Evolutionary conservation across 2,113 vertebrate species (phyloP), one percentile per base, ranked within the genome.

Genomic region (Recurvirostra avosetta): DNA sequence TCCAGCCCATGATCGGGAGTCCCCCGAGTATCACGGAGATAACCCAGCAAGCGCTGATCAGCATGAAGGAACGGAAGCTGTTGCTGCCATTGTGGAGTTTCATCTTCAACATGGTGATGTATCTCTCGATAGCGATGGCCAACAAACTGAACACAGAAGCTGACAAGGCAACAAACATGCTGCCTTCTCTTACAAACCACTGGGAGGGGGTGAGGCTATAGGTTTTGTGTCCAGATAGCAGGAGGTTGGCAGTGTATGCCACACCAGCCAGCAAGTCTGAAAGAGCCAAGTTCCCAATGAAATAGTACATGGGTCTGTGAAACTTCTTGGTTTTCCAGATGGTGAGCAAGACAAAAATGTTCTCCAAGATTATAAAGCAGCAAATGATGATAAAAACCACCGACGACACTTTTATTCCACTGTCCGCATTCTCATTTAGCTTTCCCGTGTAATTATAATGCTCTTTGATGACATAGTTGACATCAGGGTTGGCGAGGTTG

Each of bases 251-350:
- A 0, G 97, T 99, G 96, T 99, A 99, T 56, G 99, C 99, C 50
- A 99, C 98, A 2, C 99, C 99, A 0, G 99, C 99, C 96, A 99
- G 97, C 94, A 99, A 98, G 98, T 99, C 99, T 10, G 99, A 99
- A 86, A 99, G 98, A 32, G 99, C 99, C 97, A 99, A 97, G 96
- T 99, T 99, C 43, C 99, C 99, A n/a, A 99, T 99, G 95, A 99
- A 99, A 97, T 99, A 99, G 98, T 99, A 99, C 99, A 99, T 99
- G 86, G 99, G 99, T 80, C 99, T 98, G 98, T 99, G 99, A 97
- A 99, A 99, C 97, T 99, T 99, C 98, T 99, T 99, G 98, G 99
- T 99, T 96, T 99, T 99, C 99, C 99, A 99, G 89, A 99, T 99
- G 78, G 99, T 99, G 87, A 99, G 97, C 92, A 99, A 97, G 65